A percentile compares a stretch with the other conserved stretches of the same genome.
phyloP scores from a whole-genome alignment of 2,113 vertebrate species.

The Corydoras sp. region DNA sequence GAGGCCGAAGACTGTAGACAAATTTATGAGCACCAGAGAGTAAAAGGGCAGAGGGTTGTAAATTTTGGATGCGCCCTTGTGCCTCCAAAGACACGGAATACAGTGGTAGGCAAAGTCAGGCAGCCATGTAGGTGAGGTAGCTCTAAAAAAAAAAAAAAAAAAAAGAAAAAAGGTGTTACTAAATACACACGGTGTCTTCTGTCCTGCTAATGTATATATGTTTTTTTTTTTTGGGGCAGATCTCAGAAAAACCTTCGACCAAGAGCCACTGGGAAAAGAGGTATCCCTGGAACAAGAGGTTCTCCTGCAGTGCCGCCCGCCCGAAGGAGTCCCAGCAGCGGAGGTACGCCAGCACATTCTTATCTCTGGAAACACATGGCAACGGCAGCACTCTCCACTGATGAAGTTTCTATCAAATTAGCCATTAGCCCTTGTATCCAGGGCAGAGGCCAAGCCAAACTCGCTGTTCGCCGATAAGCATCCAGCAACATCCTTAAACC shows the following conservation, averaged over 20 bases:
- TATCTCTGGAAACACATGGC: conserved; percentile 10
- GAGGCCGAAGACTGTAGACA: conserved; percentile 10
- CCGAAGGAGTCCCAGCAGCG: conserved; percentile 91
- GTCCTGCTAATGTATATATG: background rate
- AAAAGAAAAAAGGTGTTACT: too few relatives aligned
- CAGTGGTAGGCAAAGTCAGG: too few relatives aligned
- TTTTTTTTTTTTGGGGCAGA: conserved; percentile 59
- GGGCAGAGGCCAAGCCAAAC: conserved; percentile 20
- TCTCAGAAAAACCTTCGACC: conserved; percentile 92
- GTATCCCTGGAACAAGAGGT: conserved; percentile 93
- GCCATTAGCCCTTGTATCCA: conserved; percentile 30
- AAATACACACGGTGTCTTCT: too few relatives aligned
- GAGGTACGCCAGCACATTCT: conserved; percentile 66
- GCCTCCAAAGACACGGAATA: background rate
- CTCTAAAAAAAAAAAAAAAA: too few relatives aligned
- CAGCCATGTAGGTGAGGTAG: too few relatives aligned
- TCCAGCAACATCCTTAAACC: conserved; percentile 37
- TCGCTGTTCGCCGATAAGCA: conserved; percentile 29
- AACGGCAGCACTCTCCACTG: conserved; percentile 25
- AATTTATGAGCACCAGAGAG: conserved; percentile 20
- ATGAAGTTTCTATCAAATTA: conserved; percentile 34
- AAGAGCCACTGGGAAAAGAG: conserved; percentile 93
- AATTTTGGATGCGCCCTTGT: conserved; percentile 19
- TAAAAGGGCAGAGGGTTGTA: background rate
- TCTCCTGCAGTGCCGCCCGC: conserved; percentile 90